Percentiles rank a stretch among this genome's conserved stretches.
Evolutionary conservation across 2,113 vertebrate species (phyloP).

Genomic region (Hydrochoerus hydrochaeris): DNA sequence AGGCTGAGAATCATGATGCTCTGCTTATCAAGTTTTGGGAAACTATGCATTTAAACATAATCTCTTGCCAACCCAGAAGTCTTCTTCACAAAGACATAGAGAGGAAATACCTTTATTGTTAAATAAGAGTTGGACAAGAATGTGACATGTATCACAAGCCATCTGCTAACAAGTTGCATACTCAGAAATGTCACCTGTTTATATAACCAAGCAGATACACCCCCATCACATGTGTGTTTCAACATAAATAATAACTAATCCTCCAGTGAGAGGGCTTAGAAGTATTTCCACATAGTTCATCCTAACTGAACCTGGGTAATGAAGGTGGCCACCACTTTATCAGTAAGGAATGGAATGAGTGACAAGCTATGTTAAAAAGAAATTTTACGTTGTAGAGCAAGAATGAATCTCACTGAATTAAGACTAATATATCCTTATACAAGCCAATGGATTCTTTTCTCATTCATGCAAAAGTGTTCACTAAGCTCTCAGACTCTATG

Average conservation of each 20-base stretch:
- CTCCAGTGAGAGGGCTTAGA: neutral
- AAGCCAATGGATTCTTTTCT: neutral
- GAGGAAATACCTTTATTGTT: neutral
- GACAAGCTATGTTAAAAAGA: neutral
- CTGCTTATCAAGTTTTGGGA: neutral
- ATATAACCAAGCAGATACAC: neutral
- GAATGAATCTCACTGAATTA: neutral
- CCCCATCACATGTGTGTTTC: neutral
- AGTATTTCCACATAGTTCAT: neutral
- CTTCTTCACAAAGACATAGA: neutral
- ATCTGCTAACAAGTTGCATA: neutral
- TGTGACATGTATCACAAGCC: neutral
- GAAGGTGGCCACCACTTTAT: neutral
- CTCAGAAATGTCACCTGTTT: neutral
- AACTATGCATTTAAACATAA: neutral
- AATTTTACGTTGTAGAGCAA: neutral
- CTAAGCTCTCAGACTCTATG: neutral
- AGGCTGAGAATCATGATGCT: neutral
- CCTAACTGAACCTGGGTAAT: neutral
- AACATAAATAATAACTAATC: neutral
- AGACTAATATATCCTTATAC: neutral
- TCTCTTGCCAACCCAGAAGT: neutral
- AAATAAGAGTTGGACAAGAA: neutral
- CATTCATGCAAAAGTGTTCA: neutral
- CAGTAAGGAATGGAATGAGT: fast-evolving